phyloP scores from a whole-genome alignment of 2,888 invertebrate genomes.

The Hemithea aestivaria region DNA sequence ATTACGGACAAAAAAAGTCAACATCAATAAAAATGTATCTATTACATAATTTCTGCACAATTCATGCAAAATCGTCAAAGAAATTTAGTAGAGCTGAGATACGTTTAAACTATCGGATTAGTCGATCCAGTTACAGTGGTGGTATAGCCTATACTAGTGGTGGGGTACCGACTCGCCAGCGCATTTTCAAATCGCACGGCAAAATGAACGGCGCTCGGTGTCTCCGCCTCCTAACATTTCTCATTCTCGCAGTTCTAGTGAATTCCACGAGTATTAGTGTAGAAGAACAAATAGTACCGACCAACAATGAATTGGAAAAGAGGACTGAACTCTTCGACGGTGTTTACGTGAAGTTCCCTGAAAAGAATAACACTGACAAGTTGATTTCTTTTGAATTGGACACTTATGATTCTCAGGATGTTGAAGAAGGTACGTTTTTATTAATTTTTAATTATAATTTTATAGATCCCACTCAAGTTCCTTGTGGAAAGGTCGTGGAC shows the following conservation, averaged over 20 bases:
- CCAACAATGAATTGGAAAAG: conserved; percentile 29
- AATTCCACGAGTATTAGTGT: conserved; percentile 29
- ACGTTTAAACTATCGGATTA: neutral
- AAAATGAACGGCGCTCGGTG: conserved; percentile 54
- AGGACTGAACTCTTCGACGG: conserved; percentile 59
- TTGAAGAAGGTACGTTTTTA: conserved; percentile 48
- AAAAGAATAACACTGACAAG: conserved; percentile 38
- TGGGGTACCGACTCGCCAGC: conserved; percentile 34
- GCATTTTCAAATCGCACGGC: conserved; percentile 46
- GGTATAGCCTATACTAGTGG: conserved; percentile 26
- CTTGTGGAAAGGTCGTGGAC: too few species aligned
- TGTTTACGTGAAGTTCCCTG: conserved; percentile 53
- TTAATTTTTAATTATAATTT: neutral
- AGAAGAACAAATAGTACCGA: conserved; percentile 22
- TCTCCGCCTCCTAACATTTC: conserved; percentile 28
- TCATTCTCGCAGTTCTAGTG: conserved; percentile 18
- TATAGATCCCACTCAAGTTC: neutral
- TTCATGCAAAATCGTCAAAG: too few species aligned
- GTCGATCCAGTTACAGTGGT: conserved; percentile 28
- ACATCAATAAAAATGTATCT: too few species aligned
- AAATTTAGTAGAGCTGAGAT: too few species aligned
- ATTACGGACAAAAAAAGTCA: too few species aligned
- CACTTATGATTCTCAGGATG: conserved; percentile 34
- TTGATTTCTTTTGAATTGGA: conserved; percentile 59
- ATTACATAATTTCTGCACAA: too few species aligned